Evolutionary conservation across 2,888 invertebrate genomes (phyloP), one percentile per base, ranked within the genome.

Genomic region (Phaonia tiefii): DNA sequence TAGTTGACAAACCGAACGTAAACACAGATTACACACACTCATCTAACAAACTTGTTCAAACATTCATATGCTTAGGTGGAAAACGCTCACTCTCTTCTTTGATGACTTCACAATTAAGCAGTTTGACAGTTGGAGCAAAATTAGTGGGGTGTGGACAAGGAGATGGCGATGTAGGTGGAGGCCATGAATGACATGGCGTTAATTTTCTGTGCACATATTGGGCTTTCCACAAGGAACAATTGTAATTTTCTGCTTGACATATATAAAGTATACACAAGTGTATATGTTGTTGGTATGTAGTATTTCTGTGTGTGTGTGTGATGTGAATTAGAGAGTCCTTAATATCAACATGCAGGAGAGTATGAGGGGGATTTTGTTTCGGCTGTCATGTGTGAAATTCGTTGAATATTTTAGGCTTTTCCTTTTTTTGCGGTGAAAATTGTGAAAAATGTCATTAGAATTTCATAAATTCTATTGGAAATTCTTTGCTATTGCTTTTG

Each of bases 1-100:
- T 84, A 80, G 75, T 79, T 60, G 31, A 72, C 58, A 77, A 70
- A 39, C 60, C 17, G 20, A 60, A 63, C 20, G 15, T 3, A 37
- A 20, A 63, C 20, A 39, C 20, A 60, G 4, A 25, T n/a, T n/a
- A n/a, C n/a, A 31, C 31, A 31, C 31, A 31, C 31, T 31, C 31
- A n/a, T 31, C 31, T 31, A 8, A 31, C 63, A 63, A 63, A 2
- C 58, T n/a, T 31, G 31, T 31, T 31, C 31, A 31, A 31, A 31
- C 8, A 31, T 31, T 31, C 31, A 31, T 31, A 8, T 8, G 31
- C 31, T 31, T n/a, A 31, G 4, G n/a, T 31, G 8, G 31, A 8
- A 31, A 31, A 31, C 31, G n/a, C 31, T 31, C 31, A 31, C 31
- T 31, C 31, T 31, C 31, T 54, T 13, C 25, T 54, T 54, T 25